Conservation (phyloP, 2,888 invertebrate genomes). For the Harpalus rufipes region DNA sequence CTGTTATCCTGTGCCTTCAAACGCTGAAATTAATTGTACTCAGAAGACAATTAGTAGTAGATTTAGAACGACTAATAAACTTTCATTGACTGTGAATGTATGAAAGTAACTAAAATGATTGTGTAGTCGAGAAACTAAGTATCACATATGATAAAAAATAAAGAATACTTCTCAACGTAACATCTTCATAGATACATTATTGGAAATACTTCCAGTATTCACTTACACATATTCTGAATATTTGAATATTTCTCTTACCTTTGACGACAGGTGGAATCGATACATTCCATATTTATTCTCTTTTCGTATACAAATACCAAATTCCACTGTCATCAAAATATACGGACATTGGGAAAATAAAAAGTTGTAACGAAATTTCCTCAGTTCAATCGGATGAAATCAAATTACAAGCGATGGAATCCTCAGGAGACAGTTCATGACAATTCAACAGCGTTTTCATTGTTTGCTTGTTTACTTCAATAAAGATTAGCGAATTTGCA, state of each 20-base stretch:
- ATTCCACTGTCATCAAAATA: neutral
- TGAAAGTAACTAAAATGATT: neutral
- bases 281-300: neutral
- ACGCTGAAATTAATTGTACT: constrained; percentile 26
- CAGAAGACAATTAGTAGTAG: neutral
- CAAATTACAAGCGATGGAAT: constrained; percentile 10
- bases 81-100: neutral
- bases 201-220: neutral
- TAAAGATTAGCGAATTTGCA: too few species aligned
- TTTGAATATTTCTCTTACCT: constrained; percentile 15
- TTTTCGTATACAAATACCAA: neutral
- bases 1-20: constrained; percentile 1
- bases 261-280: neutral
- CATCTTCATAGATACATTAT: neutral
- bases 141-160: too few species aligned
- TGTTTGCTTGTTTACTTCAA: too few species aligned
- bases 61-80: constrained; percentile 18
- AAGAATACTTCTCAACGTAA: too few species aligned
- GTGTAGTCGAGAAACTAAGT: too few species aligned
- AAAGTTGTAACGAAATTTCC: constrained; percentile 8
- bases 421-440: neutral
- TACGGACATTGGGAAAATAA: neutral
- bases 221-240: constrained; percentile 2
- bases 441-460: neutral
- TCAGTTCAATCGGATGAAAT: neutral